A percentile compares a stretch with the other conserved stretches of the same genome.
These are phyloP conservation scores for Corythornis cristatus DNA, from an alignment of 2,113 vertebrate genomes.

Conservation along the genomic window DNA sequence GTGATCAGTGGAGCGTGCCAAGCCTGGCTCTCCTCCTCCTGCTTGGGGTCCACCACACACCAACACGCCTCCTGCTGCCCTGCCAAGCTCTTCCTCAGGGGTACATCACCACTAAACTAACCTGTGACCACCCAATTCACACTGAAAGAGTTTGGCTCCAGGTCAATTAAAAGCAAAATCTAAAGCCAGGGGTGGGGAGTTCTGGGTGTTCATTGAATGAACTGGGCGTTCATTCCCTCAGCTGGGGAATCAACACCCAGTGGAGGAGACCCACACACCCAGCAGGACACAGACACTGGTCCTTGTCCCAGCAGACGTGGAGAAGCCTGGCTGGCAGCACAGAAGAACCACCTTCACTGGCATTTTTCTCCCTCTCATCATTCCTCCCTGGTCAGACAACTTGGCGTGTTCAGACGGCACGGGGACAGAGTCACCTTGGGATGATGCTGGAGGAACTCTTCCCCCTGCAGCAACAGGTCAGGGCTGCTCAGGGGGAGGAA, in stretches of 20 bases:
- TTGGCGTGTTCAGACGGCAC: background rate
- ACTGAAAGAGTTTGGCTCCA: background rate
- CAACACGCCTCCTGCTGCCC: rapidly evolving
- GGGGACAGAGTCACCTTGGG: background rate
- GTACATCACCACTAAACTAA: background rate
- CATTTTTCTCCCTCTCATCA: background rate
- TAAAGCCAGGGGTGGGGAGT: background rate
- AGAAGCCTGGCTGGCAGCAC: background rate
- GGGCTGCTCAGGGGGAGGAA: background rate
- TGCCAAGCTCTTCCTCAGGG: background rate
- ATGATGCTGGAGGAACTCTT: background rate
- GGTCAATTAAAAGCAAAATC: background rate
- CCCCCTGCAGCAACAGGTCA: background rate
- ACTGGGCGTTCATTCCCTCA: background rate
- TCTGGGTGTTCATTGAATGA: too few relatives aligned
- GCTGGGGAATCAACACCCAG: background rate
- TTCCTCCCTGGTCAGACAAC: rapidly evolving
- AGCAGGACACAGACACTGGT: background rate
- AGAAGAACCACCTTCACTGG: background rate
- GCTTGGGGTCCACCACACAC: rapidly evolving
- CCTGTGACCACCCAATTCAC: rapidly evolving
- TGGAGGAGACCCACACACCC: rapidly evolving
- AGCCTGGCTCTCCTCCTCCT: background rate
- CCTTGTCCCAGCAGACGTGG: background rate
- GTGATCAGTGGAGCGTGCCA: background rate